Evolutionary conservation across 2,797 vertebrate species (phyloP).

Genomic region (Pachyuromys duprasi): DNA sequence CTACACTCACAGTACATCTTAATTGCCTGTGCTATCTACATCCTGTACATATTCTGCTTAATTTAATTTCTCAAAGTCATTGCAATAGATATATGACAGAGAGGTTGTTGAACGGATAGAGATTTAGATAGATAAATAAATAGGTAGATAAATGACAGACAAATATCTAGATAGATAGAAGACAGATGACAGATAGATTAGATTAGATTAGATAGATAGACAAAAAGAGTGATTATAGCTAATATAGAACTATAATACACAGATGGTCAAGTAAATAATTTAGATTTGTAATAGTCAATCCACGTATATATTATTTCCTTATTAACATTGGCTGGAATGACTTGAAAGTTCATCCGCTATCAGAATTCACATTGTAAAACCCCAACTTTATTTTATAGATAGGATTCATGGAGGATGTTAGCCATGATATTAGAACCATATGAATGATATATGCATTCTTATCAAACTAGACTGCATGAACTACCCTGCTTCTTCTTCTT

Average conservation of each 20-base stretch:
- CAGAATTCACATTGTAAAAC: not conserved
- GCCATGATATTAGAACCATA: not conserved
- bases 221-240: not conserved
- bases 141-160: not conserved
- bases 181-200: not conserved
- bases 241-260: not conserved
- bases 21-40: not conserved
- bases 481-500: not conserved
- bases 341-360: not conserved
- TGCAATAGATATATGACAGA: not conserved
- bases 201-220: not conserved
- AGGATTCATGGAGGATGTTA: no score
- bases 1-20: not conserved
- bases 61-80: not conserved
- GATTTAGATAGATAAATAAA: not conserved
- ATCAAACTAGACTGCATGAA: accelerated
- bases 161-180: not conserved
- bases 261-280: not conserved
- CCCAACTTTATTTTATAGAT: not conserved
- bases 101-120: not conserved
- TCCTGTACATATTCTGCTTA: not conserved
- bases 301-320: not conserved
- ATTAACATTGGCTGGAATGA: not conserved
- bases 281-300: not conserved
- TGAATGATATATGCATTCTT: not conserved